Base-by-base conservation (phyloP, 2,113 vertebrate genomes). In the Sinosuthora webbiana region DNA sequence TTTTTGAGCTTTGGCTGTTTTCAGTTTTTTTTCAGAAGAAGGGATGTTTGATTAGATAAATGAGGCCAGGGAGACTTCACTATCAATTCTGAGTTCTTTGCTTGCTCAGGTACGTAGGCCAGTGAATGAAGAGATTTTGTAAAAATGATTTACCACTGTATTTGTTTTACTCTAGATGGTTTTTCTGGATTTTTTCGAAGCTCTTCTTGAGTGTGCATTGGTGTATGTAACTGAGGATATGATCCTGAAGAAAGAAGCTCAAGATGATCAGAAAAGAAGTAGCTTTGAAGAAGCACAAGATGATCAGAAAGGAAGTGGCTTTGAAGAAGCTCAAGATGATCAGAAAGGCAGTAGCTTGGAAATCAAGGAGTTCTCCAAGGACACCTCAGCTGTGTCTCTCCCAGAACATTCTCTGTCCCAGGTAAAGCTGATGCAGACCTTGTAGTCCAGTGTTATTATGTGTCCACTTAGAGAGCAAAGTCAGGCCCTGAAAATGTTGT, bases 111-210 rank as follows among this genome's bases (percentile, higher is more conserved):
- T 55, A 28, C 33, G 37, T 49, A 14, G 37, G 5, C 11, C 49
- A 15, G 6, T 59, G 69, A 76, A 49, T 69, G 25, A 83, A 50
- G 56, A 52, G 55, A 52, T 64, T 89, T 70, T 75, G 42, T 45
- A 56, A 62, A 75, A 79, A 57, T 47, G 31, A 62, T 41, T 79
- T 78, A 33, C 31, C 42, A 6, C 37, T 20, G 39, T 62, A 78
- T 68, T 70, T 83, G 37, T 95, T 97, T 45, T 53, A 11, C 73
- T 98, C 53, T 95, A 99, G 99, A 92, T 99, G 60, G 98, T 98
- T 10, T 99, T 99, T 96, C 98, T 99, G 84, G 99, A 99, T 76
- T 99, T 99, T 97, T 98, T 99, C 39, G 99, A 99, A 95, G 98
- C 98, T 23, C 97, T 99, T n/a, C 90, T 99, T n/a, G 97, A 97